A percentile compares a stretch with the other conserved stretches of the same genome.
Conservation (phyloP, 2,113 vertebrate species). For the Heptranchias perlo region DNA sequence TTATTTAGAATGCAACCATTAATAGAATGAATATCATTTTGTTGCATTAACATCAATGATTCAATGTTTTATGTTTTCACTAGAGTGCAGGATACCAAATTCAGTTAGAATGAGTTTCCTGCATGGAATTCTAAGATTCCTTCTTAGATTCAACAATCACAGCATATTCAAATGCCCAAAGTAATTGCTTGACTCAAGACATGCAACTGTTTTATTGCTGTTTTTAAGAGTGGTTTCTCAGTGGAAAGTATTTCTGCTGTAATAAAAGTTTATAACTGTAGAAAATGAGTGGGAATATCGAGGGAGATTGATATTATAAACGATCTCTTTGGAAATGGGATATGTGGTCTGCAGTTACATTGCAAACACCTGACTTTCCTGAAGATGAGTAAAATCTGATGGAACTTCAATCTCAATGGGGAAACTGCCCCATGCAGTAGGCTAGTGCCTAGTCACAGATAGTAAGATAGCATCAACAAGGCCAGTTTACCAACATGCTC, state of each 20-base stretch:
- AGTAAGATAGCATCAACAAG: background rate
- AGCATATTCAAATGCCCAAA: slow-evolving; percentile 9
- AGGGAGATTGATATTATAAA: background rate
- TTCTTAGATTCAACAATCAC: background rate
- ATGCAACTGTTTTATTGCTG: background rate
- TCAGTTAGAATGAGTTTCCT: background rate
- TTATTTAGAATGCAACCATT: background rate
- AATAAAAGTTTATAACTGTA: background rate
- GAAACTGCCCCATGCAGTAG: background rate
- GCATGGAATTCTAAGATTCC: background rate
- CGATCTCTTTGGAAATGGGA: background rate
- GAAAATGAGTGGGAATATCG: background rate
- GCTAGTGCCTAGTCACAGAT: background rate
- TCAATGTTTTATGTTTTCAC: background rate
- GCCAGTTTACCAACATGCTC: background rate
- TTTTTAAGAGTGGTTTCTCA: slow-evolving; percentile 15
- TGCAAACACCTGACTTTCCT: background rate
- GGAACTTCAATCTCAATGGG: background rate
- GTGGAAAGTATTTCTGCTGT: background rate
- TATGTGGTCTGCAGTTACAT: background rate
- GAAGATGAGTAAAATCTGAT: background rate
- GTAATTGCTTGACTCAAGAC: background rate
- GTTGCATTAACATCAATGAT: background rate
- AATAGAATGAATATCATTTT: background rate
- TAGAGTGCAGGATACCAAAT: background rate